A percentile compares a stretch with the other conserved stretches of the same genome.
phyloP scores from a whole-genome alignment of 2,888 invertebrate species.

The Apoderus coryli region DNA sequence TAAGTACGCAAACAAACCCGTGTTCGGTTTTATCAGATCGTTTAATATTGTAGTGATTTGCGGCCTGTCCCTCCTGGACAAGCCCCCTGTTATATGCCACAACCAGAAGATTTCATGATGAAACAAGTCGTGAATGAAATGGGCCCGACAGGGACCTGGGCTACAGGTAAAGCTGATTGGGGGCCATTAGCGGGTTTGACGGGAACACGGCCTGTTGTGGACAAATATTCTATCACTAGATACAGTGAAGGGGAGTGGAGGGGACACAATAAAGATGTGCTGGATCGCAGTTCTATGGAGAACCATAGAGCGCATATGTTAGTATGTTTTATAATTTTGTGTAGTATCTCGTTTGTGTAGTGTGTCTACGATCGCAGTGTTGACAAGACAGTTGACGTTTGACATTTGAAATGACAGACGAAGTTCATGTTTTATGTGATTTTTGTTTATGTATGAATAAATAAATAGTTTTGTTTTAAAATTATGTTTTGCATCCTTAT shows the following conservation, averaged over 20 bases:
- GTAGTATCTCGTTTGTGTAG: too few species aligned
- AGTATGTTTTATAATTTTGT: conserved; percentile 13
- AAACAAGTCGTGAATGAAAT: conserved; percentile 29
- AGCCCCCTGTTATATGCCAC: conserved; percentile 38
- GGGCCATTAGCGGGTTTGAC: conserved; percentile 53
- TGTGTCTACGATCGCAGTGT: too few species aligned
- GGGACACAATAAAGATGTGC: conserved; percentile 26
- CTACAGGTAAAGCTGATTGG: conserved; percentile 60
- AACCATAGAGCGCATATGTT: conserved; percentile 28
- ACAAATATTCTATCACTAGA: conserved; percentile 59
- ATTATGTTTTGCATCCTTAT: too few species aligned
- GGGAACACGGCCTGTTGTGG: conserved; percentile 58
- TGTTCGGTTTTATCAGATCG: too few species aligned
- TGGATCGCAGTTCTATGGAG: conserved; percentile 25
- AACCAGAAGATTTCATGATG: conserved; percentile 33
- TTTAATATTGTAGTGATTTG: too few species aligned
- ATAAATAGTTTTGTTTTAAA: too few species aligned
- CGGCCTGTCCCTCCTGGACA: conserved; percentile 6
- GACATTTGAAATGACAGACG: too few species aligned
- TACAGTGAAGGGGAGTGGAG: conserved; percentile 64
- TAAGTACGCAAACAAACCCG: too few species aligned
- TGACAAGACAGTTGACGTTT: too few species aligned
- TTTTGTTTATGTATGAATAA: too few species aligned
- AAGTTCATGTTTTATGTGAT: too few species aligned
- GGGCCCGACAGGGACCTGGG: conserved; percentile 48